phyloP scores from a whole-genome alignment of 2,113 vertebrate species.

The Anarhynchus alexandrinus region DNA sequence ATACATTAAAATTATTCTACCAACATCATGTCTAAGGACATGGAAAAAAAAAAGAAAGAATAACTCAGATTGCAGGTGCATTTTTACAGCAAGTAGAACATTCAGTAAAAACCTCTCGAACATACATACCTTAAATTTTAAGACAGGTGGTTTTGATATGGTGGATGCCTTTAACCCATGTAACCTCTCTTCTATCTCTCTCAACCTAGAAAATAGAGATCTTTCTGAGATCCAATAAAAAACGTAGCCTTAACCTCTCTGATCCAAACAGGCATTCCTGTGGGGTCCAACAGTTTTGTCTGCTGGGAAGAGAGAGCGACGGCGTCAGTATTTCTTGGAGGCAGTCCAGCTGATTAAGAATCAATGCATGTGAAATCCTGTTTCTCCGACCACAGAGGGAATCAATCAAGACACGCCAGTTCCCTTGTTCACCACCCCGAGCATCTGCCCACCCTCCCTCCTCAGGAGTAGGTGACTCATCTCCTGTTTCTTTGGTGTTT shows the following conservation, averaged over 20 bases:
- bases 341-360: neutral
- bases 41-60: neutral
- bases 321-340: neutral
- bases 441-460: neutral
- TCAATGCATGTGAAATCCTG: neutral
- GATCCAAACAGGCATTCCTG: conserved; percentile 31
- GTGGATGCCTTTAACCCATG: conserved; percentile 82
- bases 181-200: conserved; percentile 88
- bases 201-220: conserved; percentile 78
- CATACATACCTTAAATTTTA: conserved; percentile 91
- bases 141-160: conserved; percentile 82
- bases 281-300: conserved; percentile 14
- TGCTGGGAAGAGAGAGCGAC: conserved; percentile 11
- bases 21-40: neutral
- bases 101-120: neutral
- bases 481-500: neutral
- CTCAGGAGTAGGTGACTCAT: neutral
- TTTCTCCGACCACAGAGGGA: neutral
- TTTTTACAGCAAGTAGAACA: neutral
- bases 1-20: neutral
- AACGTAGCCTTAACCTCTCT: conserved; percentile 32
- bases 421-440: neutral
- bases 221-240: conserved; percentile 53
- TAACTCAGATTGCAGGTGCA: neutral
- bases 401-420: neutral